These are phyloP conservation scores for Zosterops pallidus DNA, from an alignment of 2,113 vertebrate genomes.

Conservation along the genomic window DNA sequence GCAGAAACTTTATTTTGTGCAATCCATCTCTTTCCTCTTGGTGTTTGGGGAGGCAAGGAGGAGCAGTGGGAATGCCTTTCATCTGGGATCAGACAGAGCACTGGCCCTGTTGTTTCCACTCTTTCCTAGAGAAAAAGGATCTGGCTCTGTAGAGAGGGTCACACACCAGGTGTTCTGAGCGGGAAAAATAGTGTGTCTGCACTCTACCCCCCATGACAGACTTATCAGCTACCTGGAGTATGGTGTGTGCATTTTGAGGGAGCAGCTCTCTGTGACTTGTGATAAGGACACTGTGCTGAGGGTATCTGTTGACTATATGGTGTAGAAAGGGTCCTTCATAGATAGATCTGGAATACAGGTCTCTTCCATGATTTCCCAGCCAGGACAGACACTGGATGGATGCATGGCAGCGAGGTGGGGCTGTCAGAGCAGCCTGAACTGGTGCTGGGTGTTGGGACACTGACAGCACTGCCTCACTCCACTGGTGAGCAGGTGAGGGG, in stretches of 20 bases:
- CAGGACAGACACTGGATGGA: not conserved
- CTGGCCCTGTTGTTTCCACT: not conserved
- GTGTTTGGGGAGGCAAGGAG: not conserved
- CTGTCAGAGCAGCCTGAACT: not conserved
- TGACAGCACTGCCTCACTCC: not conserved
- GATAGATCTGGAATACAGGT: not conserved
- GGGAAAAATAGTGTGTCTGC: not conserved
- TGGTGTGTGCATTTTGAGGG: not conserved
- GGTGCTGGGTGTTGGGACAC: not conserved
- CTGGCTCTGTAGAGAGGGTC: not conserved
- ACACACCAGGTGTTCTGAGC: not conserved
- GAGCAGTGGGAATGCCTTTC: not conserved
- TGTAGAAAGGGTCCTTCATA: not conserved
- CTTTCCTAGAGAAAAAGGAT: not conserved
- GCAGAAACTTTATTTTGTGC: not conserved
- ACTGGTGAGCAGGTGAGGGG: not conserved
- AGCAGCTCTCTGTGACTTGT: not conserved
- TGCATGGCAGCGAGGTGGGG: not conserved
- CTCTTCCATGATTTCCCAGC: not conserved
- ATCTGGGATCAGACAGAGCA: not conserved
- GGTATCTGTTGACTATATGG: not conserved
- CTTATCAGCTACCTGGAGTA: not conserved
- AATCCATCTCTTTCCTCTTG: not conserved
- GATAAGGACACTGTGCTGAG: not conserved
- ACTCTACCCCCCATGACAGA: not conserved